phyloP scores from a whole-genome alignment of 2,797 vertebrate species.

The Sebastes kiyomatsui region DNA sequence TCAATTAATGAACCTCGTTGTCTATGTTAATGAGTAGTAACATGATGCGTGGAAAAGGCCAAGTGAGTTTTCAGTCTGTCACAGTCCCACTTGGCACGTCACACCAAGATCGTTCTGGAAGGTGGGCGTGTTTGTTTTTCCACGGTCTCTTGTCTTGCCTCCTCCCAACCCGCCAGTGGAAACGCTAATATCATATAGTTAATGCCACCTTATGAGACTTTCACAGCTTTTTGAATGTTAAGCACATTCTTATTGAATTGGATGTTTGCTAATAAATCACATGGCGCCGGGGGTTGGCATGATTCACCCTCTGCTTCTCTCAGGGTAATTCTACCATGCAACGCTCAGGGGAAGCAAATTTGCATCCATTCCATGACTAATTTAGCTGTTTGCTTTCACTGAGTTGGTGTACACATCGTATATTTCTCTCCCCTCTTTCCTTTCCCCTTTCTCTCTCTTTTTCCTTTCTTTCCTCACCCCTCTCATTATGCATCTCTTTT shows the following conservation, averaged over 20 bases:
- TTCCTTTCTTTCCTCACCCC: slow-evolving; percentile 55
- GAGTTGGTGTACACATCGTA: slow-evolving; percentile 69
- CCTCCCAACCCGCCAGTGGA: slow-evolving; percentile 20
- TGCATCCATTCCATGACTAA: slow-evolving; percentile 75
- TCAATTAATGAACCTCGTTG: slow-evolving; percentile 81
- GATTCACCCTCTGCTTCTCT: slow-evolving; percentile 77
- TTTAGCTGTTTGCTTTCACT: slow-evolving; percentile 79
- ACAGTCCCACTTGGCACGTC: slow-evolving; percentile 53
- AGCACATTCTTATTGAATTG: slow-evolving; percentile 82
- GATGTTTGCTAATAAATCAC: slow-evolving; percentile 83
- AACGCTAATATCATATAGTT: slow-evolving; percentile 64
- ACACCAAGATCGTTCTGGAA: slow-evolving; percentile 47
- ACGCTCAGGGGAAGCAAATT: slow-evolving; percentile 78
- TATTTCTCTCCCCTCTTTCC: slow-evolving; percentile 49
- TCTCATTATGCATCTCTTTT: slow-evolving; percentile 61
- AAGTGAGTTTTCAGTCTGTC: slow-evolving; percentile 70
- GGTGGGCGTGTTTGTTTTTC: slow-evolving; percentile 67
- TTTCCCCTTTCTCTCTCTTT: slow-evolving; percentile 40
- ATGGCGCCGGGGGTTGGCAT: slow-evolving; percentile 64
- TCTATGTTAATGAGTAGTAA: slow-evolving; percentile 81
- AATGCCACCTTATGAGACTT: slow-evolving; percentile 73
- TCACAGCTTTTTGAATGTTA: slow-evolving; percentile 76
- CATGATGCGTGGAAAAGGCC: slow-evolving; percentile 75
- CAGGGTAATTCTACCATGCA: slow-evolving; percentile 75
- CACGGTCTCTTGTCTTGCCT: slow-evolving; percentile 39